Base-by-base conservation (phyloP, 2,888 invertebrate genomes). In the Drosophila robusta region DNA sequence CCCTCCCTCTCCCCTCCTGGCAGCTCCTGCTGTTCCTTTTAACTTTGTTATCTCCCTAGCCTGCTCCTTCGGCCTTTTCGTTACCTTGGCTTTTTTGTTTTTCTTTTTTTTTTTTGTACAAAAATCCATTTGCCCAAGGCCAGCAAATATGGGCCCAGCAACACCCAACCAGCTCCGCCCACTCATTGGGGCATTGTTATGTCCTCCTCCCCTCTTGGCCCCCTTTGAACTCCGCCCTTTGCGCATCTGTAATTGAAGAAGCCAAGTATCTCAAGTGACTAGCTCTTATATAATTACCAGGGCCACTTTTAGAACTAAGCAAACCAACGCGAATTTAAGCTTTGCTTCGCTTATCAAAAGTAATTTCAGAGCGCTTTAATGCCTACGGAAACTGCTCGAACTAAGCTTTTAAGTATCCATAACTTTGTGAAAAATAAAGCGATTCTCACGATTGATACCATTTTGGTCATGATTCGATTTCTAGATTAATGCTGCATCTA, bases 81-180 rank as follows among this genome's bases (percentile, higher is more conserved):
- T 70, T 29, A 55, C 75, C 78, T 78, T 72, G 72, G 42, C 4
- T 14, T 18, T 18, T 18, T 18, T 18, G n/a, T 18, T 1, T 18
- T 18, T 8, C 0, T 11, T 24, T 49, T 39, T 16, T 38, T 44
- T 42, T 68, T 56, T 61, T 52, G 52, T 50, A 47, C 49, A 56
- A 62, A 58, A 78, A 71, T 77, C 72, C 65, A 77, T 75, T 78
- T 72, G 47, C 47, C 52, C 71, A 78, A 69, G 77, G 78, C 60
- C 60, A 66, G 24, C 14, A 50, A 52, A 32, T 22, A 54, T 16
- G 32, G 39, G 47, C 54, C 56, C 44, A 49, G 62, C 32, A 34
- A 41, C 32, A 12, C 44, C 36, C 29, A 9, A 9, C 44, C 34
- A 12, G 12, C 32, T 9, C 60, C n/a, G 22, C 34, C 54, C 50